Evolutionary conservation across 1,140 invertebrate genomes (phyloP).

Genomic region (Pseudomyrmex concolor): DNA sequence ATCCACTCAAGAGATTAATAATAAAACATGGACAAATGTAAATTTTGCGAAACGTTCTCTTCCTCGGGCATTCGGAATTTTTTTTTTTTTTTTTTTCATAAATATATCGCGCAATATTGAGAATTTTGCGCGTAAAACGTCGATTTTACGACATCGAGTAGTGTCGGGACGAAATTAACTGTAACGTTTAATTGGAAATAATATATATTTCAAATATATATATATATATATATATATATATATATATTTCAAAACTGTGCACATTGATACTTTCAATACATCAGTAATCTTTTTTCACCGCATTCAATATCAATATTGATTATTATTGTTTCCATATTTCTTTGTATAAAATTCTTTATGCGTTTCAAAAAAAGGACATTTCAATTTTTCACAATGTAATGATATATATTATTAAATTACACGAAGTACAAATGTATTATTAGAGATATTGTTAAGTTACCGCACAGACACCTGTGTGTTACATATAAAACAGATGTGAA

Average conservation of each 20-base stretch:
- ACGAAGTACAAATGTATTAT: no score
- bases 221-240: neutral
- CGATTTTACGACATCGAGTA: slow-evolving; percentile 3
- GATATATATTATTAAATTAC: no score
- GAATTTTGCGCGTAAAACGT: slow-evolving; percentile 1
- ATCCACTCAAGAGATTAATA: slow-evolving; percentile 45
- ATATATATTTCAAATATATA: neutral
- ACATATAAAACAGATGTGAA: neutral
- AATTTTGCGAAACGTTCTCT: slow-evolving; percentile 22
- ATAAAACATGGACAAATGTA: slow-evolving; percentile 27
- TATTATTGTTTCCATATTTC: no score
- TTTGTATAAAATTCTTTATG: no score
- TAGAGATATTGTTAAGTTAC: no score
- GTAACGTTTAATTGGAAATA: slow-evolving; percentile 32
- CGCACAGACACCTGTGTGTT: no score
- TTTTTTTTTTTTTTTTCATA: neutral
- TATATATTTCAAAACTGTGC: neutral
- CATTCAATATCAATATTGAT: no score
- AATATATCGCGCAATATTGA: neutral
- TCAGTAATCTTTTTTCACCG: neutral
- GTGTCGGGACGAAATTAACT: neutral
- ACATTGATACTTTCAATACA: slow-evolving; percentile 1
- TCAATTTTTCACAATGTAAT: no score
- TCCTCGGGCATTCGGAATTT: slow-evolving; percentile 16
- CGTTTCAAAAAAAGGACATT: no score